Base-by-base conservation (phyloP, 2,113 vertebrate genomes). In the Bubo bubo region DNA sequence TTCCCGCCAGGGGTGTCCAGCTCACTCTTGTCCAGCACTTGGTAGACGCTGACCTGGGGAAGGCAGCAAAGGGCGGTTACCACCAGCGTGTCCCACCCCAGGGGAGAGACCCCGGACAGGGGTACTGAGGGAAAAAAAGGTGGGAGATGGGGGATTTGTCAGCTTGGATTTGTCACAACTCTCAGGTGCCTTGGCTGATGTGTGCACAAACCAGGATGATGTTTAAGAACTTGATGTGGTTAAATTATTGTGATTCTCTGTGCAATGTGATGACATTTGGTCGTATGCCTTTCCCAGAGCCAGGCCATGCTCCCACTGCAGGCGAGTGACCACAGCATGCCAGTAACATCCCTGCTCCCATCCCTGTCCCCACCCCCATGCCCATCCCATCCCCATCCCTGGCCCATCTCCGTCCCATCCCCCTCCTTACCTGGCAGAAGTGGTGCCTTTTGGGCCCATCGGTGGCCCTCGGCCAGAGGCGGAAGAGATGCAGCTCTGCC, bases 401-500 rank as follows among this genome's bases (percentile, higher is more conserved):
- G 1, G 22, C 32, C 32, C 11, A 6, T 10, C 24, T 39, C 49
- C 2, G 0, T 28, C 68, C 35, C 9, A 0, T 18, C 39, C 37
- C 34, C 15, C 12, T 28, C 53, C 84, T 79, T 96, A 99, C 99
- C 98, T 99, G 98, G 93, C 99, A 99, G 94, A 99, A 98, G 92
- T 99, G 99, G 26, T 99, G 98, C 45, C 98, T 98, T 85, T 96
- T 98, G 72, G 80, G 94, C 19, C 95, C 84, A 0, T 93, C 64
- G 0, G 97, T 84, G 26, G 87, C 72, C 76, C 98, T 98, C 2
- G 98, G 97, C 81, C 98, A 96, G 70, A 99, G 97, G 85, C 99
- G 99, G 96, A 99, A 99, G 18, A 99, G 98, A 77, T 99, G 99
- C 7, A 99, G 98, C 90, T 99, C 99, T 8, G 99, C 99, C 0